phyloP scores from a whole-genome alignment of 2,888 invertebrate genomes.

The Lasius fuliginosus region DNA sequence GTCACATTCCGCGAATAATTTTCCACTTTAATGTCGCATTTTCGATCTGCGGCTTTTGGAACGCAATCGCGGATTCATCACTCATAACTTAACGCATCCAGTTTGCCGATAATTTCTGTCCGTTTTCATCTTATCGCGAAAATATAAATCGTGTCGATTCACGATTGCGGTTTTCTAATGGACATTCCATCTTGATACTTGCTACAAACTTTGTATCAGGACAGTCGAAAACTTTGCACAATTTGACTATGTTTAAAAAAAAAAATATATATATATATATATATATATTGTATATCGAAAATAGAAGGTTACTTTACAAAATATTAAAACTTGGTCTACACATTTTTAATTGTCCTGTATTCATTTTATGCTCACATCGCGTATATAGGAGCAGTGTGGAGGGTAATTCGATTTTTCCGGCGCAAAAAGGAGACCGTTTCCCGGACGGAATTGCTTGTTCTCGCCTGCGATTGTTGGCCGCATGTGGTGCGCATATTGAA shows the following conservation, averaged over 20 bases:
- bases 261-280: no score
- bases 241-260: neutral
- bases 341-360: conserved; percentile 1
- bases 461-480: conserved; percentile 27
- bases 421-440: conserved; percentile 9
- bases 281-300: neutral
- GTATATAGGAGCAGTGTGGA: neutral
- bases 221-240: neutral
- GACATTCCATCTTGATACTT: conserved; percentile 1
- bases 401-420: conserved; percentile 39
- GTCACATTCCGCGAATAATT: conserved; percentile 27
- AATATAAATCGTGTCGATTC: conserved; percentile 27
- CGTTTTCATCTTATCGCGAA: conserved; percentile 40
- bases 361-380: conserved; percentile 11
- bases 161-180: neutral
- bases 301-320: neutral
- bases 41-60: conserved; percentile 12
- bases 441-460: conserved; percentile 29
- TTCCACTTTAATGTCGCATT: conserved; percentile 15
- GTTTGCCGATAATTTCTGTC: conserved; percentile 14
- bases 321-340: neutral
- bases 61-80: neutral
- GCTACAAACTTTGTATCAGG: neutral
- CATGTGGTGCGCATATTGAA: conserved; percentile 21
- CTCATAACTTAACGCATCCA: neutral